Percentiles rank a stretch among this genome's conserved stretches.
phyloP scores from a whole-genome alignment of 2,888 invertebrate genomes.

The Nomada ferruginata region DNA sequence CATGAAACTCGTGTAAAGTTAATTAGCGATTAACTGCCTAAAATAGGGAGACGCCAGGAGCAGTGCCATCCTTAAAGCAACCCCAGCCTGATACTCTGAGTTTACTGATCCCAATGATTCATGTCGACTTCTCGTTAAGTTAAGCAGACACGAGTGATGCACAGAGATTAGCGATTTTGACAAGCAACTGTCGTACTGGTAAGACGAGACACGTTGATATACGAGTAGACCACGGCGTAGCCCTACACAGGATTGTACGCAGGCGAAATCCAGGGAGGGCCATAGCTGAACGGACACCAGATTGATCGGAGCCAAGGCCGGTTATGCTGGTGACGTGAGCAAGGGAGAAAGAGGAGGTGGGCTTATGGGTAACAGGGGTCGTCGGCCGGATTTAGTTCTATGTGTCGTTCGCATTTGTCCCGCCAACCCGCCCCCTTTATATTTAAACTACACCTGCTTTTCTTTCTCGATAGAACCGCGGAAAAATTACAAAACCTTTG shows the following conservation, averaged over 20 bases:
- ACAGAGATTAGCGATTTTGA: constrained; percentile 70
- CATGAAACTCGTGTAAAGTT: not conserved
- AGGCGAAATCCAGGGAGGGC: constrained; percentile 58
- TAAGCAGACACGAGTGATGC: constrained; percentile 46
- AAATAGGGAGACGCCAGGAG: not conserved
- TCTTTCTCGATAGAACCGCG: constrained; percentile 2
- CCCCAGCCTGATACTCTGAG: constrained; percentile 7
- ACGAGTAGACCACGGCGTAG: constrained; percentile 56
- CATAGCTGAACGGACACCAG: constrained; percentile 74
- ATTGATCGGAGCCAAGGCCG: constrained; percentile 77
- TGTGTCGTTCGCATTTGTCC: constrained; percentile 69
- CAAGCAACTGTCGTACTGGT: constrained; percentile 59
- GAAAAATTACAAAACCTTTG: constrained; percentile 46
- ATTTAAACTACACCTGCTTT: not conserved
- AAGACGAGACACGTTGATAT: constrained; percentile 70
- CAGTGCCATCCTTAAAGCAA: not conserved
- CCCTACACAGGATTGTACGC: constrained; percentile 50
- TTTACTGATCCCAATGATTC: constrained; percentile 57
- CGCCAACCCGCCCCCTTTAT: not conserved
- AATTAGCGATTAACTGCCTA: not conserved
- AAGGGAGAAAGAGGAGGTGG: constrained; percentile 68
- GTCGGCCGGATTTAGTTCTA: constrained; percentile 73
- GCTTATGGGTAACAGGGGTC: constrained; percentile 75
- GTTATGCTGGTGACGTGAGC: constrained; percentile 72
- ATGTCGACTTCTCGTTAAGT: constrained; percentile 61